Evolutionary conservation across 2,797 vertebrate genomes (phyloP), one percentile per base, ranked within the genome.

Genomic region (Parauchenoglanis punctatus): DNA sequence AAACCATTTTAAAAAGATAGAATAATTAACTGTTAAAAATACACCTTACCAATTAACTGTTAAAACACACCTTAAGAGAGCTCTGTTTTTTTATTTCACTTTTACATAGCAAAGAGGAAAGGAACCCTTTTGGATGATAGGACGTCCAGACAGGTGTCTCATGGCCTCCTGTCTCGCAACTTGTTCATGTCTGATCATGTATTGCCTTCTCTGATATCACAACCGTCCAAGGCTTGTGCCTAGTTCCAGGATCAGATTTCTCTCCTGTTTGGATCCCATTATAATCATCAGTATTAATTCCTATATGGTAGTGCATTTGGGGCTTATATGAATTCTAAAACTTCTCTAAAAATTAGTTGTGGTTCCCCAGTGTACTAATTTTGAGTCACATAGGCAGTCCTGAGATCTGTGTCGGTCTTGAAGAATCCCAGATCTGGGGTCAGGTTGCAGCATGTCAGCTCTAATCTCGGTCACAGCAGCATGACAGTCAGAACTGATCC

Each of bases 181-280:
- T 85, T 25, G 86, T 92, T 90, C 87, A 89, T 86, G 87, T 94
- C 89, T 90, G 92, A 87, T 91, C 91, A 28, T 0, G 90, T 91
- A 89, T 88, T 92, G 90, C 90, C 93, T 93, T 94, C 94, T 94
- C 89, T 89, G 89, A 91, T 93, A 90, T 92, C 91, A 87, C 89
- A 90, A 85, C 80, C 23, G 40, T 89, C 91, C 72, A 17, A 52
- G 63, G 56, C 28, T 86, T 76, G 23, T 87, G 52, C 84, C 75
- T 61, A 83, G 83, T 85, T 88, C 85, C 68, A 54, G 83, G 83
- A 87, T 91, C 87, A 84, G 72, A 83, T 87, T 88, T 44, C 59
- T 40, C 87, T 65, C 8, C n/a, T 58, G 54, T 72, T 77, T 49
- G 31, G n/a, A 67, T 35, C 54, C 7, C 25, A 68, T 87, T 81